A percentile compares a stretch with the other conserved stretches of the same genome.
These are phyloP conservation scores for Protobothrops mucrosquamatus DNA, from an alignment of 2,113 vertebrate genomes.

Conservation along the genomic window DNA sequence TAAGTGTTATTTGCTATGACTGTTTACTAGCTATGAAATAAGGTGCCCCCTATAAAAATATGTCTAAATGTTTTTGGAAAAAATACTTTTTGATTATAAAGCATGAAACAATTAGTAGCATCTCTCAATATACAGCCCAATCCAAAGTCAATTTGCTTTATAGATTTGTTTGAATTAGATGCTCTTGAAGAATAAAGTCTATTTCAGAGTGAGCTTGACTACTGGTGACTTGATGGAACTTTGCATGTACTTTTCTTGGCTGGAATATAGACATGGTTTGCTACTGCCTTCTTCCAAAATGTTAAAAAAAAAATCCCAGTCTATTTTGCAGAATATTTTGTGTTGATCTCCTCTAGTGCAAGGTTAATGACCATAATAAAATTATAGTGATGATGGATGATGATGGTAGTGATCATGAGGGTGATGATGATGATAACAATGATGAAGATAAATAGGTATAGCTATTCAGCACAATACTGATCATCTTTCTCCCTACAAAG, in stretches of 20 bases:
- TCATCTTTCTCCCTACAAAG: background rate
- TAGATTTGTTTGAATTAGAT: background rate
- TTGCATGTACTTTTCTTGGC: background rate
- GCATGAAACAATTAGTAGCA: background rate
- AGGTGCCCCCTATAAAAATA: background rate
- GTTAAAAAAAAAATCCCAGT: background rate
- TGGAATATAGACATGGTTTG: background rate
- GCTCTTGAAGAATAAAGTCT: slow-evolving; percentile 9
- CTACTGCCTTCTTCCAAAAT: background rate
- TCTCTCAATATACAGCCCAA: background rate
- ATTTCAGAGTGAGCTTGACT: background rate
- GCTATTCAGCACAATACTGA: background rate
- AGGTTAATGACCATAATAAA: background rate
- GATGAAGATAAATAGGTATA: background rate
- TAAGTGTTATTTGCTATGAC: background rate
- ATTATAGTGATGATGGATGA: background rate
- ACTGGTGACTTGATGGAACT: background rate
- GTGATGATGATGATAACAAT: background rate
- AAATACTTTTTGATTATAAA: background rate
- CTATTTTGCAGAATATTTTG: background rate
- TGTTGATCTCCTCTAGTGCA: background rate
- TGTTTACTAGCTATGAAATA: background rate
- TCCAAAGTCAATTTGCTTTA: background rate
- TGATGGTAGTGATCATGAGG: background rate
- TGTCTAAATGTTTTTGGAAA: background rate